These are phyloP conservation scores for Naja naja DNA, from an alignment of 2,113 vertebrate genomes.

Conservation along the genomic window DNA sequence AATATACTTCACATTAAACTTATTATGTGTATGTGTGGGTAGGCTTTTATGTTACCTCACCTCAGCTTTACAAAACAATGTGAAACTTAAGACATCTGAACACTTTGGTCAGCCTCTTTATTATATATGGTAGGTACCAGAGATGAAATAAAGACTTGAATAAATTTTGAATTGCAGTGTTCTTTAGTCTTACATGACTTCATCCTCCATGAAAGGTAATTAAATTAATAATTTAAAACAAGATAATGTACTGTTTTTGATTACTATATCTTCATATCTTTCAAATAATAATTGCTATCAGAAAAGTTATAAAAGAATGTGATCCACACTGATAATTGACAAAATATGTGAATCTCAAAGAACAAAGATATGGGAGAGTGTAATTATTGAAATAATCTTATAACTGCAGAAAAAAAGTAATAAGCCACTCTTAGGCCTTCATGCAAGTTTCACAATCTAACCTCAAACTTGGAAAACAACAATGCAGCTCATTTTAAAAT, in stretches of 20 bases:
- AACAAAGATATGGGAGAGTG: neutral
- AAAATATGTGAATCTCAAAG: conserved; percentile 2
- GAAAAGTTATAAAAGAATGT: neutral
- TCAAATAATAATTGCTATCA: conserved; percentile 6
- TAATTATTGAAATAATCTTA: neutral
- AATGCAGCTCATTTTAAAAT: neutral
- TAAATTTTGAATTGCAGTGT: neutral
- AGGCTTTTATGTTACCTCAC: neutral
- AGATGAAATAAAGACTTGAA: neutral
- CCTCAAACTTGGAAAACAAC: neutral
- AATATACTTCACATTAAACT: neutral
- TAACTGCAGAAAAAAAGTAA: neutral
- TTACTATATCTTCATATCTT: conserved; percentile 7
- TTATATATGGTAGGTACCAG: neutral
- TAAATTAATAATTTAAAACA: neutral
- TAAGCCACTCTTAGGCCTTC: conserved; percentile 16
- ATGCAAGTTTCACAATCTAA: neutral
- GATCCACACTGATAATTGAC: neutral
- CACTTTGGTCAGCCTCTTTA: neutral
- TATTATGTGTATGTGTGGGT: neutral
- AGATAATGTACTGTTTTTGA: neutral
- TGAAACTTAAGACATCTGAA: neutral
- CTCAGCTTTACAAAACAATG: neutral
- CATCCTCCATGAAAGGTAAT: neutral
- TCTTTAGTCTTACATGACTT: neutral